Evolutionary conservation across 2,888 invertebrate genomes (phyloP), one percentile per base, ranked within the genome.

Genomic region (Drosophila kanekoi): DNA sequence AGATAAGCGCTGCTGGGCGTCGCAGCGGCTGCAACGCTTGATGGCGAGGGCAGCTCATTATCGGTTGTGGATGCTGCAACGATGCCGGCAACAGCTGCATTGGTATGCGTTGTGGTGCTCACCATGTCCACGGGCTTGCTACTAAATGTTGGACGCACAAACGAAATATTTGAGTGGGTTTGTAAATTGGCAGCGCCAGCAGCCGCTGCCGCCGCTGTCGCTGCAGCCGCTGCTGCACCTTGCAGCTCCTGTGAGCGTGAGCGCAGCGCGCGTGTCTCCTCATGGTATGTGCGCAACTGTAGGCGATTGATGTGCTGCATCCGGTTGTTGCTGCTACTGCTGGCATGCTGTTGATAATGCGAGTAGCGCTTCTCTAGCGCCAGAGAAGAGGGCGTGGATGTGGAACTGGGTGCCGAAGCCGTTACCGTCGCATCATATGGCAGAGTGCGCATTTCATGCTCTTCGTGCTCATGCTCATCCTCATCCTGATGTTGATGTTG

Each of bases 81-180:
- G 1, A 54, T 54, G n/a, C 44, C 49, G 2, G 47, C 48, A 20
- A 51, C 61, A 5, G 66, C 58, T 11, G 51, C 38, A 28, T 51
- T 45, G 2, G 41, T 65, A 37, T 77, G 87, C 11, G 89, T 89
- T 9, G 90, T 90, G n/a, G 91, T 90, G 67, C 91, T 91, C 0
- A 90, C 91, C 53, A 90, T 76, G 35, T 89, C 86, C 6, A 79
- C 70, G 1, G 90, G 88, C 56, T 91, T 91, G 23, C 88, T 78
- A 60, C 87, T 79, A 52, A 90, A 90, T 1, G 91, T 91, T 2
- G 91, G 91, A 10, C 91, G 86, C 47, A 91, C 91, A 71, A 91
- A 89, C 2, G 91, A 91, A 11, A 91, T 80, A 49, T 91, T 91
- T 5, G 86, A 64, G 40, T 90, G 90, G 2, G 64, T 53, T 33